These are phyloP conservation scores for Gobius niger DNA, from an alignment of 2,113 vertebrate genomes.

Conservation along the genomic window DNA sequence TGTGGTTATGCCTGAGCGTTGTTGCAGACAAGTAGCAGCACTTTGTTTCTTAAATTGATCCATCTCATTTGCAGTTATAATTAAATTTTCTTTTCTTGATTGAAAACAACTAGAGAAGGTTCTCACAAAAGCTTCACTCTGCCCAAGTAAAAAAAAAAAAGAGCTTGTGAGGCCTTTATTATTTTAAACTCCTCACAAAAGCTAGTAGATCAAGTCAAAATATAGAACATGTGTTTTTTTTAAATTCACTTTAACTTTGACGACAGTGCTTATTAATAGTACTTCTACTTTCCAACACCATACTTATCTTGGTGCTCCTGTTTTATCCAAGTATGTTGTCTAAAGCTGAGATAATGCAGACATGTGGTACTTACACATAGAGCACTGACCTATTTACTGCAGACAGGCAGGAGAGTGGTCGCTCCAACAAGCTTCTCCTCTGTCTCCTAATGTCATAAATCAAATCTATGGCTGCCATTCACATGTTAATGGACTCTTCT, in stretches of 20 bases:
- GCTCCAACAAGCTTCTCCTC: conserved; percentile 51
- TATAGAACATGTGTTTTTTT: too few species aligned
- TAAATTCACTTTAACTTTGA: background rate
- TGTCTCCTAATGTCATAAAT: conserved; percentile 38
- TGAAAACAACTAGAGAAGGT: too few species aligned
- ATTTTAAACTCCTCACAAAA: too few species aligned
- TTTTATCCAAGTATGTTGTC: background rate
- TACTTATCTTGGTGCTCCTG: background rate
- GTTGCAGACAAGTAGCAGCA: too few species aligned
- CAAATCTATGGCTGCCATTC: conserved; percentile 2
- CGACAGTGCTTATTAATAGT: background rate
- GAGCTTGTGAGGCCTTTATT: too few species aligned
- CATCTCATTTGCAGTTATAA: too few species aligned
- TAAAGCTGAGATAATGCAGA: conserved; percentile 19
- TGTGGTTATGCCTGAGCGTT: too few species aligned
- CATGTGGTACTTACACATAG: conserved; percentile 57
- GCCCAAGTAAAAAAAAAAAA: too few species aligned
- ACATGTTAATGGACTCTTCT: conserved; percentile 8
- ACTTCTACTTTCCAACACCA: background rate
- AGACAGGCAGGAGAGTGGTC: conserved; percentile 38
- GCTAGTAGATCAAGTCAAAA: too few species aligned
- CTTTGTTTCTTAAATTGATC: too few species aligned
- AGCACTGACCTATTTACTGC: conserved; percentile 72
- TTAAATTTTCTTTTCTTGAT: too few species aligned
- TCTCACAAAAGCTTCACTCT: too few species aligned